Conservation (phyloP, 2,888 invertebrate species). For the Lobophora halterata region DNA sequence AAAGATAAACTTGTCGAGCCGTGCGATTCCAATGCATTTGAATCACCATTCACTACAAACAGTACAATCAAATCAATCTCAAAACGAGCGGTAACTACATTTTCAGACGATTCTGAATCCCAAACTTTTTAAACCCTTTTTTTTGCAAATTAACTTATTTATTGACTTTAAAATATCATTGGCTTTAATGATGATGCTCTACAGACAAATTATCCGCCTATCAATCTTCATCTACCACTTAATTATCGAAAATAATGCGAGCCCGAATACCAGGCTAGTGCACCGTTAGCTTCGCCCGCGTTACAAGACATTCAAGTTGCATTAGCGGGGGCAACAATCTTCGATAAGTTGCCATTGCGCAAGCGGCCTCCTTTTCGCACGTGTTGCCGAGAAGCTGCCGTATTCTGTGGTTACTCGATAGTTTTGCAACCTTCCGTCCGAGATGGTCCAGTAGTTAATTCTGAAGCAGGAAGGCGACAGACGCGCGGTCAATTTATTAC, state of each 20-base stretch:
- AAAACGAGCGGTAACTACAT: no score
- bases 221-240: slow-evolving; percentile 10
- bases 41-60: slow-evolving; percentile 19
- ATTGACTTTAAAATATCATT: not conserved
- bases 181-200: not conserved
- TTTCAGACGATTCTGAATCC: no score
- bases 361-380: slow-evolving; percentile 68
- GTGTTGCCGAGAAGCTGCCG: slow-evolving; percentile 42
- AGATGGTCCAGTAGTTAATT: slow-evolving; percentile 34
- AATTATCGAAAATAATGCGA: slow-evolving; percentile 65
- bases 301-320: slow-evolving; percentile 48
- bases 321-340: slow-evolving; percentile 64
- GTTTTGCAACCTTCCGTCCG: slow-evolving; percentile 58
- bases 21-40: slow-evolving; percentile 29
- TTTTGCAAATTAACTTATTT: no score
- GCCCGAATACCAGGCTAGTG: slow-evolving; percentile 41
- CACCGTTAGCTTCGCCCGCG: slow-evolving; percentile 65
- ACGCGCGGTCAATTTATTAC: slow-evolving; percentile 26
- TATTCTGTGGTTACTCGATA: slow-evolving; percentile 34
- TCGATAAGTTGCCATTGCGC: slow-evolving; percentile 65
- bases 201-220: slow-evolving; percentile 5
- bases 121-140: no score
- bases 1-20: slow-evolving; percentile 19
- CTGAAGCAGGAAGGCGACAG: slow-evolving; percentile 31
- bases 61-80: no score